Conservation (phyloP, 2,797 vertebrate species). For the Ispidina picta region DNA sequence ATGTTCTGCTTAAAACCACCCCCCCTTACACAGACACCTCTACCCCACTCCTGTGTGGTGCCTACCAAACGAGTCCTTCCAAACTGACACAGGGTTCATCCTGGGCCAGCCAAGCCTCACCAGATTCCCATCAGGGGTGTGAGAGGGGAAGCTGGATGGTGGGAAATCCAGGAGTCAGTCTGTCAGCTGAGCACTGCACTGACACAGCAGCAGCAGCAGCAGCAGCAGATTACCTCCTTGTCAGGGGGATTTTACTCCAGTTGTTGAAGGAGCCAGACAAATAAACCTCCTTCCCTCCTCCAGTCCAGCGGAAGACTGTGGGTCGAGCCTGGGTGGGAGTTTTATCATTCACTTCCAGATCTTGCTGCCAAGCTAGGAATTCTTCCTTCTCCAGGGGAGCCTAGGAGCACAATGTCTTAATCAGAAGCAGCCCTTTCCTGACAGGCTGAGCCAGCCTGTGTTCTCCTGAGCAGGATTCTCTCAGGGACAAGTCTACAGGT, state of each 20-base stretch:
- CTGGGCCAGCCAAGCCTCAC: background rate
- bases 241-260: conserved; percentile 96
- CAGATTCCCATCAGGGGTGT: background rate
- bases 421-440: background rate
- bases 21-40: background rate
- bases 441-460: background rate
- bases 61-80: background rate
- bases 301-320: conserved; percentile 93
- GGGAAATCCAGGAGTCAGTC: background rate
- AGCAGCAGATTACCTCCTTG: conserved; percentile 84
- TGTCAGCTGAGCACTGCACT: too few species aligned
- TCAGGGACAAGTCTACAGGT: background rate
- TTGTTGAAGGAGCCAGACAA: conserved; percentile 97
- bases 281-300: conserved; percentile 91
- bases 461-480: background rate
- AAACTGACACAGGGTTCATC: background rate
- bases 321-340: conserved; percentile 84
- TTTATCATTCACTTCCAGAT: conserved; percentile 89
- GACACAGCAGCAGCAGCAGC: background rate
- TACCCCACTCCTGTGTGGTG: accelerated
- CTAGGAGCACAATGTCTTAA: conserved; percentile 69
- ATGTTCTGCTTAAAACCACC: background rate
- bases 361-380: conserved; percentile 94
- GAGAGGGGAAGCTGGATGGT: background rate
- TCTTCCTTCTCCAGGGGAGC: conserved; percentile 89